phyloP scores from a whole-genome alignment of 2,888 invertebrate genomes.

The Leptinotarsa rubiginosa region DNA sequence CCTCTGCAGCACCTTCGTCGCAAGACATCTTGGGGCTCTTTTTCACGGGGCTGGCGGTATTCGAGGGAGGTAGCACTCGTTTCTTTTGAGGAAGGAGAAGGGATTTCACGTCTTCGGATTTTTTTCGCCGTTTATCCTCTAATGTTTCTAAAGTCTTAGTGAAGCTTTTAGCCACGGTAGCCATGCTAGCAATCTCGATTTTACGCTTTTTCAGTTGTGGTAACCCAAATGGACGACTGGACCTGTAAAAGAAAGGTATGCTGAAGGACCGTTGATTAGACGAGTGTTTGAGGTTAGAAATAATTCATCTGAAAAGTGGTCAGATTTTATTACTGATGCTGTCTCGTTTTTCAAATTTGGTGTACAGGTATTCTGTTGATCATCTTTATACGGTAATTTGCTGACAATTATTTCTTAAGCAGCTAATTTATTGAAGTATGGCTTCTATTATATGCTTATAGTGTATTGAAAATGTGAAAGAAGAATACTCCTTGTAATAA shows the following conservation, averaged over 20 bases:
- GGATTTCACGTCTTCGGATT: constrained; percentile 64
- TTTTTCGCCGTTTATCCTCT: constrained; percentile 67
- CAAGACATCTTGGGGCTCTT: constrained; percentile 66
- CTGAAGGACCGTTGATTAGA: constrained; percentile 17
- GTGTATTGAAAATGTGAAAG: no score
- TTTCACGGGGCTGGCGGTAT: constrained; percentile 60
- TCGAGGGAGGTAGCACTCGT: constrained; percentile 66
- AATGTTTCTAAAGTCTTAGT: constrained; percentile 55
- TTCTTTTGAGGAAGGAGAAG: constrained; percentile 73
- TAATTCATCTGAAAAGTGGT: no score
- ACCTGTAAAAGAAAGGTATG: constrained; percentile 58
- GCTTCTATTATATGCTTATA: no score
- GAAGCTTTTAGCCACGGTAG: constrained; percentile 58
- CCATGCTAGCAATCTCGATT: constrained; percentile 68
- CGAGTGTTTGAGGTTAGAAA: neutral
- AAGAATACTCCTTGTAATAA: no score
- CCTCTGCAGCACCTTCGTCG: constrained; percentile 73
- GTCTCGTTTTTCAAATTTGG: no score
- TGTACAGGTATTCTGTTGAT: no score
- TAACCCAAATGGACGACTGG: constrained; percentile 63
- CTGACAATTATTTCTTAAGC: no score
- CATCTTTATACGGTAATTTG: no score
- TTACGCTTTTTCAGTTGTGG: constrained; percentile 78
- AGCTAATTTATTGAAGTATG: no score
- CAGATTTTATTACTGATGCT: no score